These are phyloP conservation scores for Metellina segmentata DNA, from an alignment of 2,888 invertebrate species.

Conservation along the genomic window DNA sequence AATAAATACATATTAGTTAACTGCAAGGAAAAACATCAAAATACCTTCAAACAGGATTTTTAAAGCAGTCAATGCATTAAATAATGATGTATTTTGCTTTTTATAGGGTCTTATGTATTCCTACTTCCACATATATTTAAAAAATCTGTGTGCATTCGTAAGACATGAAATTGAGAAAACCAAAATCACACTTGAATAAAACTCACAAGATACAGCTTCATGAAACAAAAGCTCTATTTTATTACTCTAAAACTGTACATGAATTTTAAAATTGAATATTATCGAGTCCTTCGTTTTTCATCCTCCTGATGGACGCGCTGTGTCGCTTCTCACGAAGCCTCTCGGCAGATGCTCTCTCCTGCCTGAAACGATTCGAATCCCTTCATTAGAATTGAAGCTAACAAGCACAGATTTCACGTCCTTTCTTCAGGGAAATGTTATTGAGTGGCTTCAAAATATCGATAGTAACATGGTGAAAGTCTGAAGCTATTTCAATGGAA, in stretches of 20 bases:
- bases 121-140: too few species aligned
- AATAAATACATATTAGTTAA: too few species aligned
- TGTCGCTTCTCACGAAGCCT: constrained; percentile 76
- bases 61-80: too few species aligned
- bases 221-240: neutral
- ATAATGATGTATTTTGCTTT: too few species aligned
- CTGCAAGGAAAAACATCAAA: too few species aligned
- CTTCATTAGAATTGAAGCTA: neutral
- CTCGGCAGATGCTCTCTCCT: constrained; percentile 76
- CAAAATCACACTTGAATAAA: too few species aligned
- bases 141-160: too few species aligned
- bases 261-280: constrained; percentile 48
- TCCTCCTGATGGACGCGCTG: constrained; percentile 58
- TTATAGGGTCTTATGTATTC: too few species aligned
- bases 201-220: too few species aligned
- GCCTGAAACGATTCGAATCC: constrained; percentile 20
- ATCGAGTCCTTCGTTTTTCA: constrained; percentile 60
- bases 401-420: neutral
- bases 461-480: neutral
- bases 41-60: too few species aligned
- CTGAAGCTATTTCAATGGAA: neutral
- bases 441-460: neutral
- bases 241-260: constrained; percentile 3
- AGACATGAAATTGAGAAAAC: too few species aligned
- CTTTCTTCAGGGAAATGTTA: neutral